Percentiles rank a stretch among this genome's conserved stretches.
These are phyloP conservation scores for Crypturellus undulatus DNA, from an alignment of 2,113 vertebrate genomes.

Conservation along the genomic window DNA sequence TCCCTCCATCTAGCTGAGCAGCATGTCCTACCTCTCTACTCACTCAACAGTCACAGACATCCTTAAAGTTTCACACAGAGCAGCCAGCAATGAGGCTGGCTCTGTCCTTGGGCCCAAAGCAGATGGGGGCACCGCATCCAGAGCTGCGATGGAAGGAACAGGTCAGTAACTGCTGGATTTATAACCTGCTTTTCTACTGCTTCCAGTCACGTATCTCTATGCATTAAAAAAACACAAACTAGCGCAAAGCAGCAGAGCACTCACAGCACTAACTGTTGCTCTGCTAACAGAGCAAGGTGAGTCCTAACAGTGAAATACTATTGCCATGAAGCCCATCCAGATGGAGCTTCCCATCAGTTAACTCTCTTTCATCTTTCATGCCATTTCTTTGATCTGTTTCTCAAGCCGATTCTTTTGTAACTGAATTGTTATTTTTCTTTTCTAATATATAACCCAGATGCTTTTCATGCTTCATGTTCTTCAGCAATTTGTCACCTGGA, in stretches of 20 bases:
- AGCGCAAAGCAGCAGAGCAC: not conserved
- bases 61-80: not conserved
- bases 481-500: not conserved
- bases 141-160: not conserved
- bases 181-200: not conserved
- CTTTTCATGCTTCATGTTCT: not conserved
- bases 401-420: not conserved
- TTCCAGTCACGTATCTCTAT: not conserved
- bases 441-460: not conserved
- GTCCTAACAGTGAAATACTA: not conserved
- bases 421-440: not conserved
- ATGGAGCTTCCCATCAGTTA: not conserved
- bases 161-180: not conserved
- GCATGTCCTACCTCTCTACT: not conserved
- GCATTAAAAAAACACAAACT: not conserved
- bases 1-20: not conserved
- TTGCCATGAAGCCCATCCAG: not conserved
- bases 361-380: not conserved
- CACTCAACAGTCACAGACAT: not conserved
- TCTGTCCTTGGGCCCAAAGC: not conserved
- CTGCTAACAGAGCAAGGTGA: no score
- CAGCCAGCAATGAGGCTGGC: not conserved
- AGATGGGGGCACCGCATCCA: rapidly evolving
- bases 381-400: not conserved
- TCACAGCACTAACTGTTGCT: no score